phyloP scores from a whole-genome alignment of 2,113 vertebrate species.

The Actinemys pallida region DNA sequence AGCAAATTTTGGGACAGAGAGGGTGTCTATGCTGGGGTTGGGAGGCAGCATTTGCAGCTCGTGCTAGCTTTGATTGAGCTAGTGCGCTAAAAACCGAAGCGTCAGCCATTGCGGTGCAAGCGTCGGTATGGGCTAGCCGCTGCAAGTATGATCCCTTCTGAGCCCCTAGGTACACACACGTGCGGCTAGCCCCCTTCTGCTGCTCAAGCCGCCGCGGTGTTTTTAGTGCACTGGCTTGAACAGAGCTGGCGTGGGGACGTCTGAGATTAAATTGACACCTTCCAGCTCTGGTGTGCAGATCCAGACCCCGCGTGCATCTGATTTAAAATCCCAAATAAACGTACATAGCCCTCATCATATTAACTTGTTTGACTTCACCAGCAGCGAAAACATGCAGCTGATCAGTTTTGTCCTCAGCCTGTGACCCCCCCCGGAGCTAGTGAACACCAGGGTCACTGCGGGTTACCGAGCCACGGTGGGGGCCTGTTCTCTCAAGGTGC shows the following conservation, averaged over 20 bases:
- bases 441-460: background rate
- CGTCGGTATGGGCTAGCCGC: background rate
- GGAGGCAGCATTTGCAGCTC: background rate
- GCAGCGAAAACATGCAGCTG: background rate
- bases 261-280: background rate
- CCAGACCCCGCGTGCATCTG: background rate
- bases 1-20: background rate
- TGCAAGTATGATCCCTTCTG: background rate
- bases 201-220: background rate
- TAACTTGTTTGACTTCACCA: background rate
- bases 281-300: background rate
- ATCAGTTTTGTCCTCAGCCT: background rate
- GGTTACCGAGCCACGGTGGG: background rate
- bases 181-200: background rate
- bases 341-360: background rate
- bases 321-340: background rate
- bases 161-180: background rate
- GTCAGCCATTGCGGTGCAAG: background rate
- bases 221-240: background rate
- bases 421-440: background rate
- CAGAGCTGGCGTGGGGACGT: background rate
- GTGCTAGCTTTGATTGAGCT: no score
- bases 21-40: background rate
- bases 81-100: background rate
- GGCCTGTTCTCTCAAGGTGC: background rate